Conservation (phyloP, 2,113 vertebrate genomes). For the Semnornis frantzii region DNA sequence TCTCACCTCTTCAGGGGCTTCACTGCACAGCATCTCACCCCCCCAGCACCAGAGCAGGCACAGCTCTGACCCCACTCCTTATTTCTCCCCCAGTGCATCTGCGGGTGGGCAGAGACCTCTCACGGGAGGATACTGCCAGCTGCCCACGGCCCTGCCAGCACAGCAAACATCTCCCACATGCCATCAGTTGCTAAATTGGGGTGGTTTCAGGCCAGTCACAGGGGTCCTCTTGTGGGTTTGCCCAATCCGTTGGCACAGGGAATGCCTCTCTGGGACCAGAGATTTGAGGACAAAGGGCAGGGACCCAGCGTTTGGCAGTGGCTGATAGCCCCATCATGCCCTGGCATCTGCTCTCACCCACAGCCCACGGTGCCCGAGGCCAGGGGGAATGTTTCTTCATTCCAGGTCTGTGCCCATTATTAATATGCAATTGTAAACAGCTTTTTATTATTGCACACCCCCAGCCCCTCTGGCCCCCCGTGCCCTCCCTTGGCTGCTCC, state of each 20-base stretch:
- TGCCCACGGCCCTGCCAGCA: not conserved
- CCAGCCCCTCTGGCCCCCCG: not conserved
- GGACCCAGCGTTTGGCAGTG: too few relatives aligned
- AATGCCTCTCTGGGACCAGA: not conserved
- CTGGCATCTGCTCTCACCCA: not conserved
- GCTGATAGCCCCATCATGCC: rapidly evolving
- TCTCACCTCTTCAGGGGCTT: not conserved
- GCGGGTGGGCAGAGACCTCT: not conserved
- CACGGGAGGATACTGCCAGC: rapidly evolving
- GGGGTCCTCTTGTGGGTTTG: not conserved
- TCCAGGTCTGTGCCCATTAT: not conserved
- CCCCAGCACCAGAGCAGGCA: too few relatives aligned
- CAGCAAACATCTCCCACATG: rapidly evolving
- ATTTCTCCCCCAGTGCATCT: not conserved
- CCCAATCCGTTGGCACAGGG: not conserved
- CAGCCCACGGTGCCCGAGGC: not conserved
- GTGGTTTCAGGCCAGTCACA: rapidly evolving
- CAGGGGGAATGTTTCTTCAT: not conserved
- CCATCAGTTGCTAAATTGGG: not conserved
- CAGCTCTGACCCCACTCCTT: not conserved
- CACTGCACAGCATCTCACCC: not conserved
- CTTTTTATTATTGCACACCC: not conserved
- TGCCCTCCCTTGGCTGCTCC: not conserved
- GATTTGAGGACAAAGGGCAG: not conserved
- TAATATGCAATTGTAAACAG: constrained; percentile 14